Conservation (phyloP, 1,140 invertebrate species). For the Aplysia californica region DNA sequence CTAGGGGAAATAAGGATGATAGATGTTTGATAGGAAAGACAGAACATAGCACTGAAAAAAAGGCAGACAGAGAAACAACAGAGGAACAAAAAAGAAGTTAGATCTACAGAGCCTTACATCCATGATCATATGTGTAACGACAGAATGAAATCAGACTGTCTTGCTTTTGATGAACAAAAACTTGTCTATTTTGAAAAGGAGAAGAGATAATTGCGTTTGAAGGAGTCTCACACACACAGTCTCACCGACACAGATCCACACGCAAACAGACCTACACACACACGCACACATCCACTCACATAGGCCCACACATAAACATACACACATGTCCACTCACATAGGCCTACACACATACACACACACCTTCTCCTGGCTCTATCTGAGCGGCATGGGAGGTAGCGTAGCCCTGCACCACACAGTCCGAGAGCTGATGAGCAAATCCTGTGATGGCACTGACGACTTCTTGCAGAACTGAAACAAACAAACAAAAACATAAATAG, state of each 20-base stretch:
- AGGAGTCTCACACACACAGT: not conserved
- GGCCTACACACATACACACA: not conserved
- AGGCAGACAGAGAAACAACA: too few species aligned
- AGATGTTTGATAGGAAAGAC: too few species aligned
- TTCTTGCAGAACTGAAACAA: slow-evolving; percentile 52
- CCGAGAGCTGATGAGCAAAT: slow-evolving; percentile 72
- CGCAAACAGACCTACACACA: too few species aligned
- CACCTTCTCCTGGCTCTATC: slow-evolving; percentile 62
- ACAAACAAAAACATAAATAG: not conserved
- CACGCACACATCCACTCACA: not conserved
- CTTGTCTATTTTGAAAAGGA: too few species aligned
- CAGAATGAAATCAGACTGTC: too few species aligned
- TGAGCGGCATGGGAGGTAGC: slow-evolving; percentile 64
- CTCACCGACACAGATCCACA: not conserved
- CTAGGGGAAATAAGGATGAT: too few species aligned
- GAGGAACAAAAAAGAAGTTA: too few species aligned
- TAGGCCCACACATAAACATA: not conserved
- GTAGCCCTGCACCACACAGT: slow-evolving; percentile 70
- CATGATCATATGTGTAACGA: too few species aligned
- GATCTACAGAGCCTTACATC: too few species aligned
- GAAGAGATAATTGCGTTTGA: not conserved
- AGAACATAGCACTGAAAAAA: too few species aligned
- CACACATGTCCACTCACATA: not conserved
- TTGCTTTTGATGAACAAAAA: too few species aligned
- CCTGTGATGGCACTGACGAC: slow-evolving; percentile 59